Evolutionary conservation across 2,797 vertebrate genomes (phyloP).

Genomic region (Emys orbicularis): DNA sequence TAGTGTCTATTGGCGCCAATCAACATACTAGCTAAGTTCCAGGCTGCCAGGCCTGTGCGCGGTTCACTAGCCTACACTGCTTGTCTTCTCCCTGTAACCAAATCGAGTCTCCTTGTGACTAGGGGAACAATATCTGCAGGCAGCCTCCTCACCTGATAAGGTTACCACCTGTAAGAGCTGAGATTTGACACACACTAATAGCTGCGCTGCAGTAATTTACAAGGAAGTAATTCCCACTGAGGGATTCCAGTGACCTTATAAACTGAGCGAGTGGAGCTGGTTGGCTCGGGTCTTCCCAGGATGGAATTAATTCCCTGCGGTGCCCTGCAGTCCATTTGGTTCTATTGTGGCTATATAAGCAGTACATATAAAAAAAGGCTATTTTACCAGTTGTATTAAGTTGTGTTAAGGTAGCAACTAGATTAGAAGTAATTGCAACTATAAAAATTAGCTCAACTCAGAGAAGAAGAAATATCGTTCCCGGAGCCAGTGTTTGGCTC

Average conservation of each 20-base stretch:
- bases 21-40: background rate
- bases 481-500: slow-evolving; percentile 48
- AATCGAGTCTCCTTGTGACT: background rate
- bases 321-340: slow-evolving; percentile 55
- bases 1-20: background rate
- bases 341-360: slow-evolving; percentile 7
- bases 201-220: slow-evolving; percentile 44
- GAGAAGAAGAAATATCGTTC: background rate
- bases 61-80: background rate
- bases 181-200: background rate
- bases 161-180: slow-evolving; percentile 34
- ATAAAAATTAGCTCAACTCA: slow-evolving; percentile 53
- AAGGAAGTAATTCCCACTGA: slow-evolving; percentile 41
- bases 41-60: background rate
- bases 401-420: slow-evolving; percentile 24
- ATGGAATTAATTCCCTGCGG: slow-evolving; percentile 59
- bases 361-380: background rate
- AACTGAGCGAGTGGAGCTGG: slow-evolving; percentile 40
- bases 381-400: background rate
- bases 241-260: slow-evolving; percentile 68
- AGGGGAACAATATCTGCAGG: background rate
- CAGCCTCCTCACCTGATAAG: background rate
- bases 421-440: slow-evolving; percentile 65
- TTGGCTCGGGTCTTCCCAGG: slow-evolving; percentile 18
- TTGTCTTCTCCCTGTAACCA: background rate